phyloP scores from a whole-genome alignment of 2,888 invertebrate genomes.

The Nephrotoma flavescens region DNA sequence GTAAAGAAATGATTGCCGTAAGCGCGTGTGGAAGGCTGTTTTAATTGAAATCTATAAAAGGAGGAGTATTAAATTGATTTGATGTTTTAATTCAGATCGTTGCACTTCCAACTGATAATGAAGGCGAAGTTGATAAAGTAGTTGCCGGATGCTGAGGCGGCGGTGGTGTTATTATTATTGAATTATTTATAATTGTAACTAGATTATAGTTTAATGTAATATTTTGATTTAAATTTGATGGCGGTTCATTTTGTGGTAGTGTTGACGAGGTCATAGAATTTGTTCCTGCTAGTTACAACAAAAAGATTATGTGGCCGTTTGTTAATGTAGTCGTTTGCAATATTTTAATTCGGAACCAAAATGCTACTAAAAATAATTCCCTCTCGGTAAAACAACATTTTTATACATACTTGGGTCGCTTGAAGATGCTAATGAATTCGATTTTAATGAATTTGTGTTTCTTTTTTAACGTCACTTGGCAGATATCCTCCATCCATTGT shows the following conservation, averaged over 20 bases:
- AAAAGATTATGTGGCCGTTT: too few relatives aligned
- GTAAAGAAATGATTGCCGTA: neutral
- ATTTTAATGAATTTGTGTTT: slow-evolving; percentile 20
- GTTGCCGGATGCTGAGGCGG: neutral
- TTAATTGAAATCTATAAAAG: neutral
- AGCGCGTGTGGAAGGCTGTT: neutral
- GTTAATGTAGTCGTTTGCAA: slow-evolving; percentile 8
- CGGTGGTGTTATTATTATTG: neutral
- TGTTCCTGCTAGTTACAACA: slow-evolving; percentile 13
- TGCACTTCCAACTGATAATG: neutral
- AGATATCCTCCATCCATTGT: slow-evolving; percentile 60
- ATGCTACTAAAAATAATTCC: neutral
- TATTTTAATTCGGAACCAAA: slow-evolving; percentile 8
- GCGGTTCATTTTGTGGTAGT: neutral
- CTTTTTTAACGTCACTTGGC: slow-evolving; percentile 39
- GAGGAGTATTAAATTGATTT: neutral
- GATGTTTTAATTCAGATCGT: neutral
- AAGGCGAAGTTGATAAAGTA: slow-evolving; percentile 5
- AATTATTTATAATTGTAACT: slow-evolving; percentile 1
- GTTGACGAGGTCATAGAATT: slow-evolving; percentile 18
- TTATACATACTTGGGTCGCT: slow-evolving; percentile 15
- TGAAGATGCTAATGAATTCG: slow-evolving; percentile 15
- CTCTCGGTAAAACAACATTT: too few relatives aligned
- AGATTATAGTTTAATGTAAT: slow-evolving; percentile 5
- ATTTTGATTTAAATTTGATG: neutral